Evolutionary conservation across 2,113 vertebrate species (phyloP).

Genomic region (Ptilonorhynchus violaceus): DNA sequence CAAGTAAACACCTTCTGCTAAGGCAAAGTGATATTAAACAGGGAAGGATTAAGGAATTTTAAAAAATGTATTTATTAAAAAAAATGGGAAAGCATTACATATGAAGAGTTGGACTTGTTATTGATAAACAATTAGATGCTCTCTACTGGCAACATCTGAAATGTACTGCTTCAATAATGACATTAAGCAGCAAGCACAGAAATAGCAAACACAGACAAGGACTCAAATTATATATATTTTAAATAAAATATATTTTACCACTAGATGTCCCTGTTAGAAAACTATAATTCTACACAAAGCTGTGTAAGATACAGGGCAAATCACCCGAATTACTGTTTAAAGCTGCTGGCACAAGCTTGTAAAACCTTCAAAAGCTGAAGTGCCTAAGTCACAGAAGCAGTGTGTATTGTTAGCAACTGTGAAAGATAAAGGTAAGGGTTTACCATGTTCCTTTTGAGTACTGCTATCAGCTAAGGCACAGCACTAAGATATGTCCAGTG

Average conservation of each 20-base stretch:
- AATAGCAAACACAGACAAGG: background rate
- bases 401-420: background rate
- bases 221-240: background rate
- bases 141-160: background rate
- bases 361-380: background rate
- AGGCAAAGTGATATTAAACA: background rate
- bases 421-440: background rate
- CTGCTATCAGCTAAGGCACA: background rate
- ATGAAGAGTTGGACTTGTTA: background rate
- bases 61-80: background rate
- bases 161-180: background rate
- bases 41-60: background rate
- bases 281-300: background rate
- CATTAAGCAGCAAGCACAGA: background rate
- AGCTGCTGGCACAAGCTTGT: background rate
- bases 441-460: background rate
- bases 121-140: background rate
- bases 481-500: background rate
- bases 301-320: background rate
- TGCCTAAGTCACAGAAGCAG: background rate
- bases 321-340: background rate
- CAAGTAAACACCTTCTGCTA: background rate
- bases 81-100: background rate
- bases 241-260: background rate
- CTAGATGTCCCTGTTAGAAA: conserved; percentile 21